Conservation (phyloP, 2,113 vertebrate genomes). For the Colossoma macropomum region DNA sequence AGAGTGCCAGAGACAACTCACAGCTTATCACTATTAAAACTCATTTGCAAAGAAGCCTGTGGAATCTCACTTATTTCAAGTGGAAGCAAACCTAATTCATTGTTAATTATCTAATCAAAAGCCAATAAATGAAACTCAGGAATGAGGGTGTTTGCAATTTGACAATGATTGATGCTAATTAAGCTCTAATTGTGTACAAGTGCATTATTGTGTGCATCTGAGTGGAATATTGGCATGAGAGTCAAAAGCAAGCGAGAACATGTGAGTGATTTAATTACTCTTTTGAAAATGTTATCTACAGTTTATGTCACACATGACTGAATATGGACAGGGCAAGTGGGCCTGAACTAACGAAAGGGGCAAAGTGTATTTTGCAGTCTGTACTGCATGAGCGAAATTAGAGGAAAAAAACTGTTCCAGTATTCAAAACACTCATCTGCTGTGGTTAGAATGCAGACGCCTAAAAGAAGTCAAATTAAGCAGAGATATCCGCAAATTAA, state of each 20-base stretch:
- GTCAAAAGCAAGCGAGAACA: conserved; percentile 18
- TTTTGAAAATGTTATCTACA: conserved; percentile 32
- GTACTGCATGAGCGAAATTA: conserved; percentile 22
- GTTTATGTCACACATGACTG: conserved; percentile 36
- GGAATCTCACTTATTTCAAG: conserved; percentile 15
- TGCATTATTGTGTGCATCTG: conserved; percentile 44
- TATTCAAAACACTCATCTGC: conserved; percentile 24
- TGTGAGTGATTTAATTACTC: conserved; percentile 46
- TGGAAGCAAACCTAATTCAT: conserved; percentile 32
- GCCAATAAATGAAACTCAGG: conserved; percentile 16
- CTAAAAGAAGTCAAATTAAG: not conserved
- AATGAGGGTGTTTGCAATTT: conserved; percentile 28
- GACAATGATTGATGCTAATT: conserved; percentile 48
- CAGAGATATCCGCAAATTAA: conserved; percentile 2
- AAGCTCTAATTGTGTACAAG: conserved; percentile 25
- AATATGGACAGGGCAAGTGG: conserved; percentile 20
- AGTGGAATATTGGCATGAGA: conserved; percentile 34
- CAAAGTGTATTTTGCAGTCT: conserved; percentile 8
- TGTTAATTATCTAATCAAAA: conserved; percentile 45
- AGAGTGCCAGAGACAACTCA: not conserved
- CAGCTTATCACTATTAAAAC: conserved; percentile 2
- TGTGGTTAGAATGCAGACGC: not conserved
- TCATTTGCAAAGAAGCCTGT: conserved; percentile 12
- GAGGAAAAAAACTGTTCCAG: not conserved
- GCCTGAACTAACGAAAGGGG: conserved; percentile 55